phyloP scores from a whole-genome alignment of 2,113 vertebrate genomes.

The Rhea pennata region DNA sequence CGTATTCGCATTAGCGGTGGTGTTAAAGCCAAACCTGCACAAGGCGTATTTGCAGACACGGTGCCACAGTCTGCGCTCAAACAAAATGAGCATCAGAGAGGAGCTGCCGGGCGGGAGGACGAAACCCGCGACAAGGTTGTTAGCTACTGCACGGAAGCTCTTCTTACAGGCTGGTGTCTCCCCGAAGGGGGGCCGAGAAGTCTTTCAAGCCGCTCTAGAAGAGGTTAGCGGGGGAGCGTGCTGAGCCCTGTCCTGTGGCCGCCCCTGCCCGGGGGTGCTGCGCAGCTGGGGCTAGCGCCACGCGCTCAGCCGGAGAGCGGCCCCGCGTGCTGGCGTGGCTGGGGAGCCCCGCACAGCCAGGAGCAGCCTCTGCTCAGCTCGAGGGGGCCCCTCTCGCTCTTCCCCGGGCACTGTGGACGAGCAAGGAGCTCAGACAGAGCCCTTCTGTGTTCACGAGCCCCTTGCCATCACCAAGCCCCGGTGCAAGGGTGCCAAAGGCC shows the following conservation, averaged over 20 bases:
- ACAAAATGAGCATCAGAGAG: background rate
- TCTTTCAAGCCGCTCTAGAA: background rate
- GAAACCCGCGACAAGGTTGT: background rate
- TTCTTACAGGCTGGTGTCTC: background rate
- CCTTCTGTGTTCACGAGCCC: background rate
- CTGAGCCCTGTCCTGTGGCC: background rate
- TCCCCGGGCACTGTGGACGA: background rate
- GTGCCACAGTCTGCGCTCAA: background rate
- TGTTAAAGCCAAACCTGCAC: background rate
- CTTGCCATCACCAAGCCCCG: fast-evolving
- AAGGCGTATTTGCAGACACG: background rate
- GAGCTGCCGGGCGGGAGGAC: background rate
- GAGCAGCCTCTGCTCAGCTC: background rate
- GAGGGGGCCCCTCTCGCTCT: background rate
- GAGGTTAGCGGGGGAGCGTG: background rate
- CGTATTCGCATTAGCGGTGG: background rate
- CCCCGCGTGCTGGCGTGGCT: background rate
- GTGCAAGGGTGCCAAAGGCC: background rate
- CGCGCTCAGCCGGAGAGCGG: no score
- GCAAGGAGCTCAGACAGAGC: background rate
- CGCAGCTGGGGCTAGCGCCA: no score
- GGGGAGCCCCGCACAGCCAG: background rate
- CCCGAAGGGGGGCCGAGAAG: background rate
- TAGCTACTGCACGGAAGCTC: background rate
- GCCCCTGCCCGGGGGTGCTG: background rate